Percentiles rank a stretch among this genome's conserved stretches.
phyloP scores from a whole-genome alignment of 2,888 invertebrate species.

The Drosophila seclusa region DNA sequence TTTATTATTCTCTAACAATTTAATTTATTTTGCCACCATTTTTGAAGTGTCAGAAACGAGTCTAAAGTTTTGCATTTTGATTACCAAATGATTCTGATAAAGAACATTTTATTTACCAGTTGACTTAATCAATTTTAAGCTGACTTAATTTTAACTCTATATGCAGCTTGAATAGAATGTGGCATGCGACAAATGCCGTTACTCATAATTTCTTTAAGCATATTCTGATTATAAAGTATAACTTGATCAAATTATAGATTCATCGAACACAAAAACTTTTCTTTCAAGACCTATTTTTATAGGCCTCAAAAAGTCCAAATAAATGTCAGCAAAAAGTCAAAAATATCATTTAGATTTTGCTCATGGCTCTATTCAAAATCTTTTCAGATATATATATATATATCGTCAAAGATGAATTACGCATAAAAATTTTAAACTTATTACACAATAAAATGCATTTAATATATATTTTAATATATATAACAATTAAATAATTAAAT shows the following conservation, averaged over 20 bases:
- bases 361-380: not conserved
- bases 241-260: not conserved
- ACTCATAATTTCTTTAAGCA: not conserved
- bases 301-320: not conserved
- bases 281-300: not conserved
- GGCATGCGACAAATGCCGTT: conserved; percentile 26
- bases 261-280: not conserved
- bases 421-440: not conserved
- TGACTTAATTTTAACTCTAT: not conserved
- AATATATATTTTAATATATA: not conserved
- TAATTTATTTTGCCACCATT: not conserved
- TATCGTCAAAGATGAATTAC: not conserved
- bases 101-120: not conserved
- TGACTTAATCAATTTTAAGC: conserved; percentile 5
- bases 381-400: not conserved
- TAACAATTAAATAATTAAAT: not conserved
- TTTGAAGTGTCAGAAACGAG: not conserved
- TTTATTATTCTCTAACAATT: not conserved
- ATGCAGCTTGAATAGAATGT: not conserved
- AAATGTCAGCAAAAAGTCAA: not conserved
- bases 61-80: not conserved
- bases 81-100: not conserved
- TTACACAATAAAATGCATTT: not conserved
- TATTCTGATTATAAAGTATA: not conserved
- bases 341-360: not conserved